phyloP scores from a whole-genome alignment of 2,113 vertebrate species.

The Hippocampus abdominalis region DNA sequence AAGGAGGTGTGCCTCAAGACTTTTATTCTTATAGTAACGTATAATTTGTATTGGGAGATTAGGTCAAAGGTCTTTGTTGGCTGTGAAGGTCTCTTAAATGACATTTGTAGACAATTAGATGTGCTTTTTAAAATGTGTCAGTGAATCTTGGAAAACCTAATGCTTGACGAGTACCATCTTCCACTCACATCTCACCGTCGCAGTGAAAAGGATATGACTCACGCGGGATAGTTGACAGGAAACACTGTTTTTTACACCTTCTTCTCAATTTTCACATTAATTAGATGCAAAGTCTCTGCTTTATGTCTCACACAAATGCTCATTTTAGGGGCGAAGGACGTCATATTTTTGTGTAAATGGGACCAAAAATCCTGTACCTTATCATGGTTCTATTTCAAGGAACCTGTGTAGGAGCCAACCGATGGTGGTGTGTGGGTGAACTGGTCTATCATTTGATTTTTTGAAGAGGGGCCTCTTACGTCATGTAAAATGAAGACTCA shows the following conservation, averaged over 20 bases:
- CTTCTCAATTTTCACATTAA: neutral
- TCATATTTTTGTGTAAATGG: slow-evolving; percentile 16
- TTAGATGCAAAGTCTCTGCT: neutral
- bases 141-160: neutral
- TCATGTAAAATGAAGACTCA: neutral
- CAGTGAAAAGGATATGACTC: neutral
- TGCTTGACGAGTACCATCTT: neutral
- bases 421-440: slow-evolving; percentile 29
- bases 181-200: neutral
- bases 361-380: slow-evolving; percentile 32
- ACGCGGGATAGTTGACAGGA: neutral
- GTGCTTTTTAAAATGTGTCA: neutral
- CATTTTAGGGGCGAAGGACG: slow-evolving; percentile 2
- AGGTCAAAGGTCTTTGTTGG: neutral
- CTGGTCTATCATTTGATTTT: slow-evolving; percentile 27
- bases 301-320: slow-evolving; percentile 12
- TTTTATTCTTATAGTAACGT: neutral
- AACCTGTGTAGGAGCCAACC: slow-evolving; percentile 25
- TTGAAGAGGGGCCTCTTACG: slow-evolving; percentile 11
- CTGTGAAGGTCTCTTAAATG: too few species aligned
- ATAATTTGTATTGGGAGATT: neutral
- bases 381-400: slow-evolving; percentile 31
- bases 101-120: neutral
- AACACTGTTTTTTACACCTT: slow-evolving; percentile 6
- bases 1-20: too few species aligned